Conservation (phyloP, 2,888 invertebrate genomes). For the Lysandra coridon region DNA sequence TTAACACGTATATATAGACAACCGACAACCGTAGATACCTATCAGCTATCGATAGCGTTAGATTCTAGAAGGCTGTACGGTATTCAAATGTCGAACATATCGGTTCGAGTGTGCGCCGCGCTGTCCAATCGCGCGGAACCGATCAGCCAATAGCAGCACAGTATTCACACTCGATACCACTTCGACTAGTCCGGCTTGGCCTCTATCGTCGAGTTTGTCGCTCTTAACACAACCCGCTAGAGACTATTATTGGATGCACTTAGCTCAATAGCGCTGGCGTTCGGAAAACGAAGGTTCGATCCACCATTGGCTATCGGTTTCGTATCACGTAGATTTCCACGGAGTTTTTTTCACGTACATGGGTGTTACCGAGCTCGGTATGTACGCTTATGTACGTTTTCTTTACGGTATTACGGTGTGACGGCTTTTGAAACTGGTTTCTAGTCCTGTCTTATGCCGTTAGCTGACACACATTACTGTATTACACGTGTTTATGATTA, state of each 20-base stretch:
- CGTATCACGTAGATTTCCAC: conserved; percentile 75
- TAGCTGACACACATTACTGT: not conserved
- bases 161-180: conserved; percentile 63
- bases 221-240: conserved; percentile 41
- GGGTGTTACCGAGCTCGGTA: conserved; percentile 50
- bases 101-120: conserved; percentile 82
- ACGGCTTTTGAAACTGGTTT: conserved; percentile 14
- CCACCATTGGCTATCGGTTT: conserved; percentile 67
- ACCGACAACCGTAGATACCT: conserved; percentile 54
- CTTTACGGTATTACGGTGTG: conserved; percentile 13
- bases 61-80: conserved; percentile 45
- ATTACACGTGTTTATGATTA: not conserved
- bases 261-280: conserved; percentile 41
- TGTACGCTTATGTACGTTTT: conserved; percentile 27
- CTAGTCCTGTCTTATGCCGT: conserved; percentile 11
- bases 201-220: conserved; percentile 40
- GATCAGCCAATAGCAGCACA: conserved; percentile 76
- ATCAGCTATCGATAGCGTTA: conserved; percentile 66
- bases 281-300: conserved; percentile 66
- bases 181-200: conserved; percentile 48
- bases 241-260: not conserved
- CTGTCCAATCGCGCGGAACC: conserved; percentile 79
- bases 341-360: conserved; percentile 59
- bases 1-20: conserved; percentile 44
- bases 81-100: conserved; percentile 64